Base-by-base conservation (phyloP, 2,113 vertebrate genomes). In the Ondatra zibethicus region DNA sequence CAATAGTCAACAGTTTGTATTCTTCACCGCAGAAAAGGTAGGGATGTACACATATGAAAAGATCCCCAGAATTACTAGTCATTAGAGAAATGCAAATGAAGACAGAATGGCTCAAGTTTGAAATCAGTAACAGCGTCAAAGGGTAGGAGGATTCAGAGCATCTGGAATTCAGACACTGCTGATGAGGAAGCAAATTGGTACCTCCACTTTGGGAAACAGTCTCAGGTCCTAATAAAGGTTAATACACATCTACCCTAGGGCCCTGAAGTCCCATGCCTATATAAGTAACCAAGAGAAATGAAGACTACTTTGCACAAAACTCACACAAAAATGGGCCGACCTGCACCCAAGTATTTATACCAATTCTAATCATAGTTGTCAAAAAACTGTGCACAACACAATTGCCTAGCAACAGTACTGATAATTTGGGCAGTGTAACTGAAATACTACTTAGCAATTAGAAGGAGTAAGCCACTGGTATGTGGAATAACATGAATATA, bases 231-330 rank as follows among this genome's bases (percentile, higher is more conserved):
- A 25, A 29, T 19, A 88, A 78, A 45, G 7, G 52, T 85, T 76
- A 70, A 36, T 45, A 39, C 31, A 31, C 39, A 70, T 39, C 90
- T 78, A 39, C 29, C 2, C 17, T 36, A 27, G 9, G 50, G 78
- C 17, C 50, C n/a, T 33, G 29, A 16, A 42, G 45, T 14, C 55
- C 52, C 45, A 92, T 13, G 25, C 16, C 36, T 82, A 55, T 6
- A 2, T 47, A 84, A 42, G 68, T 31, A 96, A 50, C n/a, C 52
- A 78, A 94, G 27, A 92, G 68, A 96, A 93, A 87, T 55, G 17
- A 82, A 88, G 55, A 88, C 25, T 33, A 14, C 50, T 12, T 36
- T 39, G 33, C 10, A 86, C 4, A 68, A 66, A 2, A 11, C 27
- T 72, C 31, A 61, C 25, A 68, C 2, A 77, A 12, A 90, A 36